Percentiles rank a stretch among this genome's conserved stretches.
phyloP scores from a whole-genome alignment of 30 jellyfish, hydroid and myxozoan genomes.

The Chironex yamaguchii region DNA sequence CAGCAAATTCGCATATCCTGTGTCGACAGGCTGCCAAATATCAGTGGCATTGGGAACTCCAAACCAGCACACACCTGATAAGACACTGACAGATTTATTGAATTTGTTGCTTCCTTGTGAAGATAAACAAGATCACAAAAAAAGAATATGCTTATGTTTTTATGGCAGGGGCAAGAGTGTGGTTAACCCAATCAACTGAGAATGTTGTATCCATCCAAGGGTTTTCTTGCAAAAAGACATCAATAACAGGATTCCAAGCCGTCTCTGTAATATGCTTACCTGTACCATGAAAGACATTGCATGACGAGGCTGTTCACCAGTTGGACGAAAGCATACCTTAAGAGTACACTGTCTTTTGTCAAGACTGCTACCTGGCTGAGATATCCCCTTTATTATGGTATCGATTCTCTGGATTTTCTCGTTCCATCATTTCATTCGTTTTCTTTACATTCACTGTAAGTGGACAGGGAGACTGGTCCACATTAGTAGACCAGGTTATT shows the following conservation, averaged over 20 bases:
- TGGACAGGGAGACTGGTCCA: too few relatives aligned
- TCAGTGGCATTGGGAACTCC: conserved; percentile 73
- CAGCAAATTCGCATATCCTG: conserved; percentile 43
- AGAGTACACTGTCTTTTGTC: conserved; percentile 69
- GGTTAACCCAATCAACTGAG: conserved; percentile 37
- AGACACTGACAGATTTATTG: not conserved
- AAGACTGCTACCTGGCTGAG: conserved; percentile 35
- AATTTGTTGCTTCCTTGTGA: conserved; percentile 20
- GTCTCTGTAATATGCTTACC: conserved; percentile 63
- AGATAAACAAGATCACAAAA: conserved; percentile 51
- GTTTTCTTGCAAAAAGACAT: conserved; percentile 53
- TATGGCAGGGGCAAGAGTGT: conserved; percentile 47
- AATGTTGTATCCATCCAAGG: conserved; percentile 62
- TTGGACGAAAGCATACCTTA: conserved; percentile 56
- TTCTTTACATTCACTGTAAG: conserved; percentile 1
- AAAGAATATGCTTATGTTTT: conserved; percentile 1
- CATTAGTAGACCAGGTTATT: too few relatives aligned
- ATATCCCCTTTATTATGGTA: conserved; percentile 13
- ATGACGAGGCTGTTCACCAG: conserved; percentile 61
- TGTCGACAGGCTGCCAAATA: conserved; percentile 61
- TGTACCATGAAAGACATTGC: conserved; percentile 63
- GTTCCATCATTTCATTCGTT: conserved; percentile 22
- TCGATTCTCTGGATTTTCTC: conserved; percentile 10
- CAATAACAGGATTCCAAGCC: conserved; percentile 72
- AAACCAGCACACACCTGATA: conserved; percentile 45